These are phyloP conservation scores for Scytalopus superciliaris DNA, from an alignment of 2,113 vertebrate species.

Conservation along the genomic window DNA sequence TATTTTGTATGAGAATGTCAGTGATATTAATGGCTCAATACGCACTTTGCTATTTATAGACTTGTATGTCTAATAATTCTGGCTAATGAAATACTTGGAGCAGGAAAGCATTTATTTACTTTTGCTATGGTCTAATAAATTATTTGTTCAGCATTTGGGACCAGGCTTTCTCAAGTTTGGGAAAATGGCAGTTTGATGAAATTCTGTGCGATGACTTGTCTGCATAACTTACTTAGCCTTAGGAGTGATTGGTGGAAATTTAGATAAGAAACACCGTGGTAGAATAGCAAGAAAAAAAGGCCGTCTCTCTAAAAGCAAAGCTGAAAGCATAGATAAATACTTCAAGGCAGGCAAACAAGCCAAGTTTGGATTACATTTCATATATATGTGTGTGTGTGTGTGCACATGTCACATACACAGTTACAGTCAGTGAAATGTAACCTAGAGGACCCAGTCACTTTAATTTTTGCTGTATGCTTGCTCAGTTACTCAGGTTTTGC, in stretches of 20 bases:
- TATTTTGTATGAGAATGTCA: constrained; percentile 46
- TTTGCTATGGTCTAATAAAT: constrained; percentile 56
- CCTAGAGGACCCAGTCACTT: neutral
- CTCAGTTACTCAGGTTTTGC: neutral
- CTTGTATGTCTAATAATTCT: constrained; percentile 52
- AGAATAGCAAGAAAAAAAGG: constrained; percentile 17
- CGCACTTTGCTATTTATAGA: constrained; percentile 57
- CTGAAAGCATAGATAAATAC: constrained; percentile 32
- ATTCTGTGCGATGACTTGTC: constrained; percentile 36
- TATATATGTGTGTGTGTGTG: neutral
- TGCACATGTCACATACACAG: neutral
- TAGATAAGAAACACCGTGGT: constrained; percentile 1
- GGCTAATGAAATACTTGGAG: constrained; percentile 55
- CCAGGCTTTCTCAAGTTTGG: constrained; percentile 36
- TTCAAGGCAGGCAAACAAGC: constrained; percentile 6
- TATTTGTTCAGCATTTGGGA: constrained; percentile 55
- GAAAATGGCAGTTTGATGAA: constrained; percentile 65
- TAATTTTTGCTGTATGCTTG: neutral
- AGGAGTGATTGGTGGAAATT: constrained; percentile 30
- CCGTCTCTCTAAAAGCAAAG: constrained; percentile 5
- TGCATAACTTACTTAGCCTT: constrained; percentile 48
- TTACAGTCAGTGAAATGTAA: neutral
- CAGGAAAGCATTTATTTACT: constrained; percentile 63
- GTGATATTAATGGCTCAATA: constrained; percentile 51
- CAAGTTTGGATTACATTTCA: constrained; percentile 12